Evolutionary conservation across 2,113 vertebrate species (phyloP).

Genomic region (Hippocampus zosterae): DNA sequence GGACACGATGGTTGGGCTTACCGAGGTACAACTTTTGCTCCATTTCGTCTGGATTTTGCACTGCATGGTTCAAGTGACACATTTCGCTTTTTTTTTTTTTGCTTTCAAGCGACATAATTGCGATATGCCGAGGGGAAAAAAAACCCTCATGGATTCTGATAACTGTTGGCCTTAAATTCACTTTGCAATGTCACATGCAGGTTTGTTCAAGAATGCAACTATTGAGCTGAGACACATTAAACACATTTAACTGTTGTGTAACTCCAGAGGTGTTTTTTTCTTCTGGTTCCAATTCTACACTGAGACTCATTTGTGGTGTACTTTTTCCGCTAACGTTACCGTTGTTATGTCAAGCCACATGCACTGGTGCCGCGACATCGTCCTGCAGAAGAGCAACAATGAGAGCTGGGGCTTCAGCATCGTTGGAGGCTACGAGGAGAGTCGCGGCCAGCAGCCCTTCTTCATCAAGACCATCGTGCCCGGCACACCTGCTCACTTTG

Average conservation of each 20-base stretch:
- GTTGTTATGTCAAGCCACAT: conserved; percentile 70
- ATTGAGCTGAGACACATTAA: too few relatives aligned
- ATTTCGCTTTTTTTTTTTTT: too few relatives aligned
- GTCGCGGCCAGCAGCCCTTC: conserved; percentile 86
- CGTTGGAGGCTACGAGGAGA: conserved; percentile 89
- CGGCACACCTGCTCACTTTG: conserved; percentile 84
- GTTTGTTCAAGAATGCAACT: too few relatives aligned
- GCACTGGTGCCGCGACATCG: conserved; percentile 87
- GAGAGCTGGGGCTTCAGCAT: conserved; percentile 96
- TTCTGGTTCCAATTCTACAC: neutral
- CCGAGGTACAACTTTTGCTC: conserved; percentile 70
- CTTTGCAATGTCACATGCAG: too few relatives aligned
- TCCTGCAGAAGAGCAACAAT: conserved; percentile 81
- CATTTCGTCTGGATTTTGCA: neutral
- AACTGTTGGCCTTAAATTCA: too few relatives aligned
- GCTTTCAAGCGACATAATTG: too few relatives aligned
- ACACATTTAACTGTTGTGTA: too few relatives aligned
- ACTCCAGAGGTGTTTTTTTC: neutral
- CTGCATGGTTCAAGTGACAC: too few relatives aligned
- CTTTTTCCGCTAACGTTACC: neutral
- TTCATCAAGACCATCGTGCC: conserved; percentile 96
- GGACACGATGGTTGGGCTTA: conserved; percentile 85
- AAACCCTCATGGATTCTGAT: too few relatives aligned
- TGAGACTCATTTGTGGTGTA: neutral
- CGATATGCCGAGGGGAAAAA: too few relatives aligned